These are phyloP conservation scores for Bombus pyrosoma DNA, from an alignment of 1,140 invertebrate genomes.

Conservation along the genomic window DNA sequence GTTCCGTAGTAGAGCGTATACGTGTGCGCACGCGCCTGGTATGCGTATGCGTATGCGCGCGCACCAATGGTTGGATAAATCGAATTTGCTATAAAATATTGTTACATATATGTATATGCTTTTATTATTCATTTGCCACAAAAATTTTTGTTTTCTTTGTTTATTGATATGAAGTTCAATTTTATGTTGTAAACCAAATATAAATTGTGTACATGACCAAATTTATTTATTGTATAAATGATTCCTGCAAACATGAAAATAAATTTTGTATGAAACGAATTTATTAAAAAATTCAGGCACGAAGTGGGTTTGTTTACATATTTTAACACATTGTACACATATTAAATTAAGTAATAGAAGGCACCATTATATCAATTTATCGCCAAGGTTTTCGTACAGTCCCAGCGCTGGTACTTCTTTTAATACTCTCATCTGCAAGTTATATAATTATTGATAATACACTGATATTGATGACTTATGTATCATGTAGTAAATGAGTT, in stretches of 20 bases:
- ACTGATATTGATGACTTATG: not conserved
- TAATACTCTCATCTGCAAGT: constrained; percentile 76
- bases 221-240: not conserved
- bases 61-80: not conserved
- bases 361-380: constrained; percentile 58
- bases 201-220: not conserved
- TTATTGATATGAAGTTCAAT: not conserved
- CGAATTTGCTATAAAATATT: not conserved
- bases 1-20: not conserved
- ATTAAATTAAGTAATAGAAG: constrained; percentile 34
- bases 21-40: not conserved
- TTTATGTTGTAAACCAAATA: not conserved
- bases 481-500: not conserved
- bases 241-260: not conserved
- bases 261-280: constrained; percentile 25
- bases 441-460: constrained; percentile 3
- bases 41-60: not conserved
- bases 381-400: constrained; percentile 79
- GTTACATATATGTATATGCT: not conserved
- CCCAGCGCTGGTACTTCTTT: constrained; percentile 78
- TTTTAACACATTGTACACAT: not conserved
- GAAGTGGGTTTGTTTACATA: constrained; percentile 16
- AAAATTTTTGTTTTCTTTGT: not conserved
- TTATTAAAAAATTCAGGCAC: constrained; percentile 52
- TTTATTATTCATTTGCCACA: not conserved